Base-by-base conservation (phyloP, 2,797 vertebrate species). In the Cottoperca gobio region DNA sequence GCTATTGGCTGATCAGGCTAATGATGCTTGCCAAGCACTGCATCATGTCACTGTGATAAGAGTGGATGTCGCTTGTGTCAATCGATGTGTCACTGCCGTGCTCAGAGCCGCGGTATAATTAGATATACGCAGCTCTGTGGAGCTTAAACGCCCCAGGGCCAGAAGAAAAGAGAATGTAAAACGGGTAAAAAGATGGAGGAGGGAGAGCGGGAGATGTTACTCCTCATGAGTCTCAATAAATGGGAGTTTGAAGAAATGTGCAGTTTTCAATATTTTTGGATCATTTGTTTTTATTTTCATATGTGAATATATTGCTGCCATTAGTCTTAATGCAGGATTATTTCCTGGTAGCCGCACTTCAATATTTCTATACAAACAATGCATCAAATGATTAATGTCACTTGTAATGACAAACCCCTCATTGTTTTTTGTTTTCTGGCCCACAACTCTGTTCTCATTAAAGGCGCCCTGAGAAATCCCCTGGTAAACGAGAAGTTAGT, bases 11-110 rank as follows among this genome's bases (percentile, higher is more conserved):
- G 82, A 87, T 85, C 74, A 76, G 68, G 81, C 76, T 91, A 90
- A 91, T 84, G 88, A 86, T 88, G 87, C 88, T 81, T 71, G 75
- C 59, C 82, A 73, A 39, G 81, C 82, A 77, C 84, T 80, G 88
- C 87, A 80, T 89, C 70, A 76, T 88, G 87, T 90, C 89, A 85
- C 75, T 45, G 75, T 73, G 88, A 91, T 89, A 83, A 89, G 83
- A 78, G 74, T 35, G 75, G 86, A 76, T 86, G 85, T 81, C 73
- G 65, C 79, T 84, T 70, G 81, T 89, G 90, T 91, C 89, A 89
- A 84, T 91, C 79, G 83, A 88, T 89, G 89, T 90, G 85, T 90
- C 91, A 88, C 70, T n/a, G 24, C 68, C 49, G 37, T 26, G 77
- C 85, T 78, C 90, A 70, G 81, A 91, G 82, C 76, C 26, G 52